Evolutionary conservation across 1,140 invertebrate species (phyloP).

Genomic region (Plectrocnemia conspersa): DNA sequence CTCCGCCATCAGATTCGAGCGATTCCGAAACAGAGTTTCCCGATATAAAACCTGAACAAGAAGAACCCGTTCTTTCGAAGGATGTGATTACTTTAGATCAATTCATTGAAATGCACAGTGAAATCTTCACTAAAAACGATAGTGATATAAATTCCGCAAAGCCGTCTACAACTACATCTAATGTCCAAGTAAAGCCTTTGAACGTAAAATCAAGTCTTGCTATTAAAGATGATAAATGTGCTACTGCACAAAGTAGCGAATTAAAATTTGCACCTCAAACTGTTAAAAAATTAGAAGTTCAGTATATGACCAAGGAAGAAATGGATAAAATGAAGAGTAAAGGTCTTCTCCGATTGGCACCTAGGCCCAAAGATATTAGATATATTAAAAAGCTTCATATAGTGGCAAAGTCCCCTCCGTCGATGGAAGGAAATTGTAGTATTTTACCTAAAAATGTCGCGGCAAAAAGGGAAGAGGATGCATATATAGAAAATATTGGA

Average conservation of each 20-base stretch:
- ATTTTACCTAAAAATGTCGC: too few relatives aligned
- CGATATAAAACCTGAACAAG: constrained; percentile 1
- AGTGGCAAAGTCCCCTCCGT: too few relatives aligned
- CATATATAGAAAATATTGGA: too few relatives aligned
- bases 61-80: not conserved
- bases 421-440: too few relatives aligned
- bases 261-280: constrained; percentile 36
- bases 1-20: constrained; percentile 8
- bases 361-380: constrained; percentile 4
- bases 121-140: constrained; percentile 49
- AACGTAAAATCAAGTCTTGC: too few relatives aligned
- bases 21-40: constrained; percentile 8
- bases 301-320: constrained; percentile 37
- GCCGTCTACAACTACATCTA: too few relatives aligned
- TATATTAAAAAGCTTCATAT: constrained; percentile 9
- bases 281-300: constrained; percentile 31
- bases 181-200: too few relatives aligned
- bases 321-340: constrained; percentile 46
- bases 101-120: constrained; percentile 50
- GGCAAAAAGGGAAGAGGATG: too few relatives aligned
- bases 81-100: constrained; percentile 46
- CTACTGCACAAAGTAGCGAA: too few relatives aligned
- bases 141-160: too few relatives aligned
- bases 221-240: too few relatives aligned
- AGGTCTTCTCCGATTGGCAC: constrained; percentile 42